Base-by-base conservation (phyloP, 1,140 invertebrate genomes). In the Drosophila truncata region DNA sequence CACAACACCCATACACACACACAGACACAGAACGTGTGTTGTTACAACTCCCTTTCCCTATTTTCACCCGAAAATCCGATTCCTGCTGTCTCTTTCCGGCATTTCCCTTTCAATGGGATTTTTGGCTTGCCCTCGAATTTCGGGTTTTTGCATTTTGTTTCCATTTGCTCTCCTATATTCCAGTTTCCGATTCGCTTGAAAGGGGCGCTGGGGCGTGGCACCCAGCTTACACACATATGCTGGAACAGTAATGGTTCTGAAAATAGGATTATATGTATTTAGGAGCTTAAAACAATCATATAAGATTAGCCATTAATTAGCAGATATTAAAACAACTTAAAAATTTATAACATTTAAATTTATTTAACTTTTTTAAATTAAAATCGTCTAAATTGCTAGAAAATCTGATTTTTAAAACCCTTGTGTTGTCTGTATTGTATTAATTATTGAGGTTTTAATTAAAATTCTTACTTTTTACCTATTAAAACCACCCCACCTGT, bases 61-160 rank as follows among this genome's bases (percentile, higher is more conserved):
- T 23, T 35, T 44, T 74, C 35, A n/a, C 46, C 41, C n/a, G n/a
- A 55, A 35, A 46, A 61, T 59, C 33, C 66, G 14, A 18, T 23
- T 35, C 7, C 42, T 27, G 16, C 37, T 47, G 16, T 70, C 41
- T 47, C 33, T 58, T 25, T 59, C 42, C 65, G 42, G 37, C 52
- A 42, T 41, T 73, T 73, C 44, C 44, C 50, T 49, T 73, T 37
- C 54, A 73, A 73, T 50, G 66, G 69, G 52, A 72, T 72, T 72
- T 71, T 71, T 71, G 69, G 69, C 69, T 72, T 70, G 39, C 65
- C 41, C 65, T 41, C 42, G 69, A 58, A 59, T 71, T 67, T 73
- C 11, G 23, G 42, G 29, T 60, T 73, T 73, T 71, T 72, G 35
- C 54, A 73, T 73, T 54, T 49, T 55, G 63, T 41, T 72, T 18